Evolutionary conservation across 2,797 vertebrate genomes (phyloP), one percentile per base, ranked within the genome.

Genomic region (Oryzias sinensis): DNA sequence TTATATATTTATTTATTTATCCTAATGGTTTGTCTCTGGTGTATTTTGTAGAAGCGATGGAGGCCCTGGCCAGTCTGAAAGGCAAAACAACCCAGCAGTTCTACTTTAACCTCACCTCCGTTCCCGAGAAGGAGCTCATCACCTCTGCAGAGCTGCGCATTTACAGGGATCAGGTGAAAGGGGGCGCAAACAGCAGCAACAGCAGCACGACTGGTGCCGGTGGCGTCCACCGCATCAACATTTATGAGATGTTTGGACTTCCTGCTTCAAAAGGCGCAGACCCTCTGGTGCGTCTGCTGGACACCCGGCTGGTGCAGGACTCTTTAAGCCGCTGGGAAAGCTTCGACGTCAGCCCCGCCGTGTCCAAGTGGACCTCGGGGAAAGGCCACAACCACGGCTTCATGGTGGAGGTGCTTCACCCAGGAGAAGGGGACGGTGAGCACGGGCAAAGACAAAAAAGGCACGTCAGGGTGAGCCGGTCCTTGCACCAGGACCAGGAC

Each of bases 401-500:
- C 76, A 89, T 96, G 90, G 94, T 98, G 80, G 97, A 99, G 87
- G 94, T 99, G 80, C 85, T 93, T 87, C 96, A 97, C 81, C 92
- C 94, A 43, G 90, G 85, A 70, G 90, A 89, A 62, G 84, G 88
- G 52, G 88, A 88, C 49, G 84, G 77, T 8, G 69, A 74, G 27
- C 84, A 82, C 1, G 58, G n/a, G 18, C 55, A 76, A 79, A 78
- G 76, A 82, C 73, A 49, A 22, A 94, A 91, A 78, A 91, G 90
- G 74, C 97, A 99, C 0, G 94, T 99, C 56, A 92, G 97, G 88
- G 93, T 99, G 86, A 99, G 97, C 89, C 92, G 97, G 83, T 98
- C 97, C 79, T 92, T 98, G 88, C 95, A 97, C 81, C 89, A 87
- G 62, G 94, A 96, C 69, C 91, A 93, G 86, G 90, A 93, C 84